Percentiles rank a stretch among this genome's conserved stretches.
Conservation (phyloP, 2,888 invertebrate species). For the Parnassius orleans region DNA sequence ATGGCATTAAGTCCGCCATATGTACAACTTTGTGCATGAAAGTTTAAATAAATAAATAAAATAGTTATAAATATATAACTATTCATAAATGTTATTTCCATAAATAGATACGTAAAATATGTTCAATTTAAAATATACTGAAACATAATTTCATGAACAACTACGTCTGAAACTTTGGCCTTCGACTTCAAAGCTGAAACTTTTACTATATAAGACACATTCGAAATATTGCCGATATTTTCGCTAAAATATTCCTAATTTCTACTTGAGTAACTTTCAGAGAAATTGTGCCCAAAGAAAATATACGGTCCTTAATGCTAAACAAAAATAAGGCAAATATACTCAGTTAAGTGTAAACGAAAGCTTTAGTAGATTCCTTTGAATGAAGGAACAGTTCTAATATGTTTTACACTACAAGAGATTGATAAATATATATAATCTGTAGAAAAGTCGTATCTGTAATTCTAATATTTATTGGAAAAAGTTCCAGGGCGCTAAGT, state of each 20-base stretch:
- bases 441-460: no score
- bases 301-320: slow-evolving; percentile 16
- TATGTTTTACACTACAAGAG: background rate
- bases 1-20: no score
- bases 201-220: background rate
- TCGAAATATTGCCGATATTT: slow-evolving; percentile 8
- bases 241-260: slow-evolving; percentile 9
- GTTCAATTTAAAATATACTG: no score
- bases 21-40: no score
- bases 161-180: background rate
- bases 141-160: no score
- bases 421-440: background rate
- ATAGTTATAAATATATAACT: no score
- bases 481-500: no score
- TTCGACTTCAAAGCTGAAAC: background rate
- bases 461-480: no score
- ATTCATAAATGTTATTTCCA: no score
- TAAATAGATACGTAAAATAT: no score
- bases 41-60: no score
- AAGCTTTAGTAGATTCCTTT: slow-evolving; percentile 13
- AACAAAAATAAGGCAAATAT: slow-evolving; percentile 24
- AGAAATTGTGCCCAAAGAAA: slow-evolving; percentile 14
- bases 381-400: slow-evolving; percentile 1
- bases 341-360: slow-evolving; percentile 18
- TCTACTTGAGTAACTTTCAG: slow-evolving; percentile 17